These are phyloP conservation scores for Glyphotaelius pellucidus DNA, from an alignment of 2,888 invertebrate species.

Conservation along the genomic window DNA sequence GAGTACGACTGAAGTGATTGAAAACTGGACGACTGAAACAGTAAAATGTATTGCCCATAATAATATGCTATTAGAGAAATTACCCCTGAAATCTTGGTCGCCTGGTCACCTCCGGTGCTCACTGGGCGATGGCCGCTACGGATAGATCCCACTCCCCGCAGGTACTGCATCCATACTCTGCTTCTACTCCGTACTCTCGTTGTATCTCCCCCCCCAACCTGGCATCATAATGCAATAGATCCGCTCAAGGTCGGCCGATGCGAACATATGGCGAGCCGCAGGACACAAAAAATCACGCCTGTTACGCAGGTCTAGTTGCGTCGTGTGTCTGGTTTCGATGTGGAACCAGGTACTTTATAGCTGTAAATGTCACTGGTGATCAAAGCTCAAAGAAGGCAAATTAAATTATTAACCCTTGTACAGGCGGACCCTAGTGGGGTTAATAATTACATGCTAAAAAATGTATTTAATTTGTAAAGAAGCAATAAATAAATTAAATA, in stretches of 20 bases:
- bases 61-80: background rate
- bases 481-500: no score
- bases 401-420: no score
- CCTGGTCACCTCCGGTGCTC: background rate
- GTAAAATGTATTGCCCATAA: background rate
- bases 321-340: background rate
- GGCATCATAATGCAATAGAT: background rate
- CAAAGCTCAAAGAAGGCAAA: background rate
- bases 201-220: background rate
- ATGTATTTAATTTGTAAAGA: no score
- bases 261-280: background rate
- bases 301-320: background rate
- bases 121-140: background rate
- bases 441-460: no score
- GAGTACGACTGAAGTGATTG: background rate
- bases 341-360: background rate
- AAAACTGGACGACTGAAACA: no score
- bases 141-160: background rate
- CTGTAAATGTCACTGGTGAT: background rate
- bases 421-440: no score
- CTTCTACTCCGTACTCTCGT: background rate
- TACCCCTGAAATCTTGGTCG: slow-evolving; percentile 4
- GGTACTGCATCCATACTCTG: background rate
- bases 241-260: slow-evolving; percentile 10
- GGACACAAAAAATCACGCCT: background rate